Evolutionary conservation across 2,797 vertebrate species (phyloP), one percentile per base, ranked within the genome.

Genomic region (Phylloscopus collybita): DNA sequence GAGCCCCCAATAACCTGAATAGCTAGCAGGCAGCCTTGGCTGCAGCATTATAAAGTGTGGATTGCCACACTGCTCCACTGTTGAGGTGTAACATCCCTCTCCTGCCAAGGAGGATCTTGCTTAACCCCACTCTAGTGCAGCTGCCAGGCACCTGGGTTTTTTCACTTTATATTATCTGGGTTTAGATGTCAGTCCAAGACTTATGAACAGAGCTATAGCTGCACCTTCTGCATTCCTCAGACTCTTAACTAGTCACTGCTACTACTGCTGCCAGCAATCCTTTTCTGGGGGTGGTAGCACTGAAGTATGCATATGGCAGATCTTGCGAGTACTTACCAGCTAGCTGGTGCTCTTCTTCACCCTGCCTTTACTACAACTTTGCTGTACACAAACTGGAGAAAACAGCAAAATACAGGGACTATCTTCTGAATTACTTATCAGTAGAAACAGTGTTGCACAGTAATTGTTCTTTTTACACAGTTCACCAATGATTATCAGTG

Each of bases 401-500:
- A 70, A n/a, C 54, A 67, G 34, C 64, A 93, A 7, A 54, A 34
- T 70, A 70, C 30, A 11, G 15, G 80, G 88, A 69, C 27, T 61
- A 40, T 53, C 69, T 83, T 80, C 70, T 54, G 62, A 66, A 50
- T 62, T 67, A 38, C n/a, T 74, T 59, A 40, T n/a, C n/a, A 71
- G 21, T 72, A 72, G 75, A 95, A 69, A 4, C 5, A 44, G 16
- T 20, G 14, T 75, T 78, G 18, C 29, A 69, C 40, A 57, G 56
- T 32, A 80, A 53, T 65, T 81, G 30, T 38, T 74, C 16, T 90
- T 93, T 70, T 44, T 44, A 66, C 21, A 32, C n/a, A 42, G 69
- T 74, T 80, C 90, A 82, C 67, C 42, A 88, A 73, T 76, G 64
- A 90, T 65, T 91, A 95, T 40, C 60, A 66, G 44, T 34, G 59